These are phyloP conservation scores for Habroteleia sp. DNA, from an alignment of 2,888 invertebrate species.

Conservation along the genomic window DNA sequence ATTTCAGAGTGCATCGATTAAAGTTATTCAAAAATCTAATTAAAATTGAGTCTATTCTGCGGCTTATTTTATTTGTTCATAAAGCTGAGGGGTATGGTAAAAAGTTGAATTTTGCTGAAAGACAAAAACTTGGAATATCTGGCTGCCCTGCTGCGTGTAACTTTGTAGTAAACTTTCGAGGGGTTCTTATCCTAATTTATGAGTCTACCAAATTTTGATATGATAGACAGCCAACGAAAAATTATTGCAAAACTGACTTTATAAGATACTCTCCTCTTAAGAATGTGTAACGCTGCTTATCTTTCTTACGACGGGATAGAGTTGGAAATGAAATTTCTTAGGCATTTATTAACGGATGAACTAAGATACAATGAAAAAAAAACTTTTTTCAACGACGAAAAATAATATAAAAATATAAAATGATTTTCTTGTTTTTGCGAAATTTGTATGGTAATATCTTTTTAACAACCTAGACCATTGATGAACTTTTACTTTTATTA, in stretches of 20 bases:
- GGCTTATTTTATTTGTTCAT: conserved; percentile 35
- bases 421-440: too few species aligned
- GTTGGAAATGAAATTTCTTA: conserved; percentile 24
- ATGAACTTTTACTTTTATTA: too few species aligned
- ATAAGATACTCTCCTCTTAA: conserved; percentile 19
- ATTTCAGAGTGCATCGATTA: conserved; percentile 43
- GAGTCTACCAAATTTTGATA: conserved; percentile 47
- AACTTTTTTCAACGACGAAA: conserved; percentile 15
- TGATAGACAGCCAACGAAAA: conserved; percentile 52
- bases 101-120: conserved; percentile 46
- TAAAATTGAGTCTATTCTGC: conserved; percentile 31
- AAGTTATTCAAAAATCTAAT: conserved; percentile 53
- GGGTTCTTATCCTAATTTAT: conserved; percentile 55
- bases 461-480: too few species aligned
- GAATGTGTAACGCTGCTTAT: conserved; percentile 22
- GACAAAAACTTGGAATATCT: conserved; percentile 41
- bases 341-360: conserved; percentile 16
- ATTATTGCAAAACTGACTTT: conserved; percentile 43
- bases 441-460: too few species aligned
- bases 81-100: conserved; percentile 21
- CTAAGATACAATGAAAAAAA: neutral
- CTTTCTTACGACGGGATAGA: conserved; percentile 11
- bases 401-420: too few species aligned
- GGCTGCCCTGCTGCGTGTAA: conserved; percentile 30
- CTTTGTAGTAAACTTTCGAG: conserved; percentile 42